phyloP scores from a whole-genome alignment of 2,113 vertebrate species.

The Plecotus auritus region DNA sequence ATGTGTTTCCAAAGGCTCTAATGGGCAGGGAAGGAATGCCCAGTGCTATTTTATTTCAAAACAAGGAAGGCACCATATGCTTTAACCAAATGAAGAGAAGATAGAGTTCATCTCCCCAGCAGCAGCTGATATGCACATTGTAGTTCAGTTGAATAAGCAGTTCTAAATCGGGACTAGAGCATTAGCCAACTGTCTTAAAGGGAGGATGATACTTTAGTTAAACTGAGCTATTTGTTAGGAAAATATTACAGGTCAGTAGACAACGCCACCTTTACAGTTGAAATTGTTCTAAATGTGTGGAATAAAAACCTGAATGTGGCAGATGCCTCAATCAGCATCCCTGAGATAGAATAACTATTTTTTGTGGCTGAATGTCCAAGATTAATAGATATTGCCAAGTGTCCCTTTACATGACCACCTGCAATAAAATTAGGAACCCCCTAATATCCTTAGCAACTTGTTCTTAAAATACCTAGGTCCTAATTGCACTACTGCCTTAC shows the following conservation, averaged over 20 bases:
- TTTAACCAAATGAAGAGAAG: slow-evolving; percentile 36
- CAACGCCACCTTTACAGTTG: not conserved
- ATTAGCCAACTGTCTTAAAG: not conserved
- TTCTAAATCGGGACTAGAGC: not conserved
- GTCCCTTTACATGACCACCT: not conserved
- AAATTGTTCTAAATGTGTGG: not conserved
- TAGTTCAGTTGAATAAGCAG: not conserved
- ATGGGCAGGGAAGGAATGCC: slow-evolving; percentile 27
- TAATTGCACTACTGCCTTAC: not conserved
- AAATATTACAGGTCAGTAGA: not conserved
- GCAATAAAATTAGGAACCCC: not conserved
- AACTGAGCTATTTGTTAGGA: not conserved
- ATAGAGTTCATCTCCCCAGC: not conserved
- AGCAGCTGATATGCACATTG: not conserved
- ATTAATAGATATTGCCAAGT: too few relatives aligned
- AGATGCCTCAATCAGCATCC: not conserved
- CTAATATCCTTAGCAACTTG: not conserved
- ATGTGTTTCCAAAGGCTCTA: slow-evolving; percentile 47
- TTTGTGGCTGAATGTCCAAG: not conserved
- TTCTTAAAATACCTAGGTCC: not conserved
- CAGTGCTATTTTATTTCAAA: slow-evolving; percentile 54
- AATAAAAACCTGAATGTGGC: not conserved
- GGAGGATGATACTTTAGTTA: not conserved
- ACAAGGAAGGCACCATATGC: slow-evolving; percentile 58
- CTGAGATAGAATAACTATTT: not conserved